A percentile compares a stretch with the other conserved stretches of the same genome.
These are phyloP conservation scores for Sussaba pulchella DNA, from an alignment of 2,888 invertebrate species.

Conservation along the genomic window DNA sequence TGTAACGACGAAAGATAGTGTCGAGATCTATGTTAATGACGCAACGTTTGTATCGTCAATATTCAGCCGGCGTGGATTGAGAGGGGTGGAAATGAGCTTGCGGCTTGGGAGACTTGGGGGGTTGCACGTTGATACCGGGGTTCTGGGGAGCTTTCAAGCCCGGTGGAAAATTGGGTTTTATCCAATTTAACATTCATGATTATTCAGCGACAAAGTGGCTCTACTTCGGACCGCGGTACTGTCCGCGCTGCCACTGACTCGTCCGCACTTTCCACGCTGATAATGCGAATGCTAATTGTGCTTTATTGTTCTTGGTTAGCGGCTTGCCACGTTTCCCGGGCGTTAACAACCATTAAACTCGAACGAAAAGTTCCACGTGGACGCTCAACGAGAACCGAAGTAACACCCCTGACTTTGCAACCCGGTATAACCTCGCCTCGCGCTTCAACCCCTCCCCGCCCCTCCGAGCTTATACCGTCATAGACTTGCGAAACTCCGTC, in stretches of 20 bases:
- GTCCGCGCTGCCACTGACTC: constrained; percentile 6
- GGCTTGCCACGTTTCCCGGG: constrained; percentile 55
- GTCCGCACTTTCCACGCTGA: constrained; percentile 41
- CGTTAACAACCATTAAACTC: constrained; percentile 72
- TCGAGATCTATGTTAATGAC: neutral
- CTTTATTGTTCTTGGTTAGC: constrained; percentile 72
- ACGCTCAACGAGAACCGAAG: constrained; percentile 32
- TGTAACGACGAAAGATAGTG: neutral
- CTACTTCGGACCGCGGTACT: constrained; percentile 48
- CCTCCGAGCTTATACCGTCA: too few relatives aligned
- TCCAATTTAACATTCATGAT: constrained; percentile 74
- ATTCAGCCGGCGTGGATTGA: too few relatives aligned
- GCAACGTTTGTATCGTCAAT: too few relatives aligned
- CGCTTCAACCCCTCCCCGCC: too few relatives aligned
- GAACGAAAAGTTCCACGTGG: constrained; percentile 59
- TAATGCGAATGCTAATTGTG: constrained; percentile 78
- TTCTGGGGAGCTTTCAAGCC: constrained; percentile 26
- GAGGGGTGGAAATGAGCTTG: neutral
- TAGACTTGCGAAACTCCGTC: too few relatives aligned
- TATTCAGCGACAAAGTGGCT: constrained; percentile 71
- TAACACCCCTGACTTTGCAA: constrained; percentile 7
- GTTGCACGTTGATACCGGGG: constrained; percentile 1
- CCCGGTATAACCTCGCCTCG: too few relatives aligned
- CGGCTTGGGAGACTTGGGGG: constrained; percentile 2
- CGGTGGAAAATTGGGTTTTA: constrained; percentile 60